Conservation (phyloP, 2,797 vertebrate genomes). For the Lithobates pipiens region DNA sequence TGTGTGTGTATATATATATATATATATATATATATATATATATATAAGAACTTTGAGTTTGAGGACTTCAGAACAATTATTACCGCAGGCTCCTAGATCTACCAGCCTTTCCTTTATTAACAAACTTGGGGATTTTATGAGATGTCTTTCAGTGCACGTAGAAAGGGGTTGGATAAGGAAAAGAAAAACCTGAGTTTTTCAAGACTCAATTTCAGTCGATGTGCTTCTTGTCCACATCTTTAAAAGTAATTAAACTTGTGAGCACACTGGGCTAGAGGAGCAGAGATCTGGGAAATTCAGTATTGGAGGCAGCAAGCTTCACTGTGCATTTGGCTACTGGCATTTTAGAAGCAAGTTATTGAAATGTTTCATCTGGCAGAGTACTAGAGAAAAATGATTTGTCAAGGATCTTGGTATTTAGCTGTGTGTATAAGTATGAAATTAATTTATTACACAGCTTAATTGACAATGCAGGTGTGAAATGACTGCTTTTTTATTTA, state of each 20-base stretch:
- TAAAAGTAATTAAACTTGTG: conserved; percentile 57
- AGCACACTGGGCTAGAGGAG: conserved; percentile 25
- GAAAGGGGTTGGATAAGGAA: conserved; percentile 3
- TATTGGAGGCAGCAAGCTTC: background rate
- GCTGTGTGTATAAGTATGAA: conserved; percentile 9
- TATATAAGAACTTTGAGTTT: conserved; percentile 34
- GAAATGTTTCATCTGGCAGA: conserved; percentile 19
- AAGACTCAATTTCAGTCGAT: conserved; percentile 50
- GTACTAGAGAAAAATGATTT: background rate
- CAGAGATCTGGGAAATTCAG: conserved; percentile 41
- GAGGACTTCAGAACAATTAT: conserved; percentile 45
- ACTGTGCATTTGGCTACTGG: conserved; percentile 43
- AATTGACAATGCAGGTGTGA: background rate
- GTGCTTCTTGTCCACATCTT: conserved; percentile 50
- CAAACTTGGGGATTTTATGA: conserved; percentile 57
- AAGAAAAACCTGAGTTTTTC: conserved; percentile 37
- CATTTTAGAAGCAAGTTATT: conserved; percentile 39
- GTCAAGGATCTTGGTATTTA: background rate
- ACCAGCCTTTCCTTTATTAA: conserved; percentile 54
- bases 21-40: conserved; percentile 37
- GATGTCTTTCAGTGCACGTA: conserved; percentile 37
- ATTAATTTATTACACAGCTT: background rate
- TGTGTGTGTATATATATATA: conserved; percentile 35
- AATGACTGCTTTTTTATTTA: background rate
- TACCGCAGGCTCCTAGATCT: conserved; percentile 50